Evolutionary conservation across 2,113 vertebrate genomes (phyloP).

Genomic region (Passerina amoena): DNA sequence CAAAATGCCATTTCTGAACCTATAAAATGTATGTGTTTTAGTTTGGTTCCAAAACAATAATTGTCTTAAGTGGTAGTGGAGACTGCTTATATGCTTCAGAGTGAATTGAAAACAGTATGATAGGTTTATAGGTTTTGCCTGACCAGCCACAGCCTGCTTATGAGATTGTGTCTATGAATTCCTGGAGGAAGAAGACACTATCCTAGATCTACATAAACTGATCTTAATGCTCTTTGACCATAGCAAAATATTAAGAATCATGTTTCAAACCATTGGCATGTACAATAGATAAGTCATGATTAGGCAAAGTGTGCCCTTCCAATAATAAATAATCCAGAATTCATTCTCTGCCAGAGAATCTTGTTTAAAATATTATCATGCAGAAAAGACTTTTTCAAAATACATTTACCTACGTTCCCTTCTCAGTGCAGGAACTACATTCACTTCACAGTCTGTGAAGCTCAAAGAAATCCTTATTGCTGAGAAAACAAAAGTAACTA

Average conservation of each 20-base stretch:
- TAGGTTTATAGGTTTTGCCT: not conserved
- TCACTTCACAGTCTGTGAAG: not conserved
- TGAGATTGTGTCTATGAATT: not conserved
- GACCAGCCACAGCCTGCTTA: not conserved
- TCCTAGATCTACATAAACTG: not conserved
- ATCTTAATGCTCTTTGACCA: not conserved
- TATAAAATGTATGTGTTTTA: not conserved
- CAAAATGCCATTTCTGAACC: not conserved
- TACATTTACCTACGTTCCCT: fast-evolving
- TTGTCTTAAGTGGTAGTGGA: not conserved
- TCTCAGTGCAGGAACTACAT: not conserved
- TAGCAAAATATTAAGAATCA: not conserved
- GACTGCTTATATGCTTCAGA: not conserved
- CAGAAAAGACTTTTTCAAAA: not conserved
- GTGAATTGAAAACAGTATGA: not conserved
- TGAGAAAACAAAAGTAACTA: not conserved
- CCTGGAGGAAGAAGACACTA: not conserved
- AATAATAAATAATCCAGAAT: not conserved
- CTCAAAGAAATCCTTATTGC: not conserved
- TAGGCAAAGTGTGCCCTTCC: not conserved
- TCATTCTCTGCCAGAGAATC: not conserved
- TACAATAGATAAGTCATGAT: not conserved
- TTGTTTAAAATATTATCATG: not conserved
- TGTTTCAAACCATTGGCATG: not conserved
- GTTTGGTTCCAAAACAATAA: not conserved